A percentile compares a stretch with the other conserved stretches of the same genome.
These are phyloP conservation scores for Parasteatoda tepidariorum DNA, from an alignment of 1,140 invertebrate species.

Conservation along the genomic window DNA sequence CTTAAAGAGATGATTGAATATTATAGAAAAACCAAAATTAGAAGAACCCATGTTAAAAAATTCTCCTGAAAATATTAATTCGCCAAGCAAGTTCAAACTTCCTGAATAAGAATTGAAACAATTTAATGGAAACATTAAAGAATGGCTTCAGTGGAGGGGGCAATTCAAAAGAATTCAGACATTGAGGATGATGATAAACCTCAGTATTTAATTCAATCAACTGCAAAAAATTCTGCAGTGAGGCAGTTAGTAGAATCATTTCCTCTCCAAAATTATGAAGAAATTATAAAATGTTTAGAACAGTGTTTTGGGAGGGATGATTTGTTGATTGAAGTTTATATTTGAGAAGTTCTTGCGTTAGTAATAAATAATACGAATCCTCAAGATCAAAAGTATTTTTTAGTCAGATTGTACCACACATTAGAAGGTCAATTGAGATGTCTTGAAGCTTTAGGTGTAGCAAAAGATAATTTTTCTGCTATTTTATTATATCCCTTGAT, in stretches of 20 bases:
- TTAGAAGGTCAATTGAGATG: constrained; percentile 64
- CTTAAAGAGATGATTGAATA: not conserved
- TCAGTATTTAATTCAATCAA: constrained; percentile 62
- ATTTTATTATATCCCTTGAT: constrained; percentile 64
- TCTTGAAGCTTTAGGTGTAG: constrained; percentile 65
- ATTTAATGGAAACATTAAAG: constrained; percentile 63
- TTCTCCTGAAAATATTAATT: not conserved
- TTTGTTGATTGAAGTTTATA: constrained; percentile 57
- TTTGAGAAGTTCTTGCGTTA: constrained; percentile 59
- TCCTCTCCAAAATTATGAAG: constrained; percentile 58
- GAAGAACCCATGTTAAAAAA: not conserved
- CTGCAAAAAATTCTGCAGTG: constrained; percentile 2
- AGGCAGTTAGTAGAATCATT: constrained; percentile 60
- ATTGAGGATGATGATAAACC: constrained; percentile 64
- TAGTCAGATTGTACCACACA: constrained; percentile 61
- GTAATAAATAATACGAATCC: not conserved
- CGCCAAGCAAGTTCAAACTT: constrained; percentile 39
- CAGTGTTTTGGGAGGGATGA: constrained; percentile 57
- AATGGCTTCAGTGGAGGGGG: constrained; percentile 65
- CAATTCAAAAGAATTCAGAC: constrained; percentile 64
- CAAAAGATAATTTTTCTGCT: constrained; percentile 64
- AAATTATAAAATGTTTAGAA: constrained; percentile 61
- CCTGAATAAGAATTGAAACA: constrained; percentile 64
- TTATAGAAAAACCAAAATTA: not conserved
- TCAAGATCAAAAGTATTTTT: not conserved